These are phyloP conservation scores for Eidolon dupreanum DNA, from an alignment of 2,797 vertebrate genomes.

Conservation along the genomic window DNA sequence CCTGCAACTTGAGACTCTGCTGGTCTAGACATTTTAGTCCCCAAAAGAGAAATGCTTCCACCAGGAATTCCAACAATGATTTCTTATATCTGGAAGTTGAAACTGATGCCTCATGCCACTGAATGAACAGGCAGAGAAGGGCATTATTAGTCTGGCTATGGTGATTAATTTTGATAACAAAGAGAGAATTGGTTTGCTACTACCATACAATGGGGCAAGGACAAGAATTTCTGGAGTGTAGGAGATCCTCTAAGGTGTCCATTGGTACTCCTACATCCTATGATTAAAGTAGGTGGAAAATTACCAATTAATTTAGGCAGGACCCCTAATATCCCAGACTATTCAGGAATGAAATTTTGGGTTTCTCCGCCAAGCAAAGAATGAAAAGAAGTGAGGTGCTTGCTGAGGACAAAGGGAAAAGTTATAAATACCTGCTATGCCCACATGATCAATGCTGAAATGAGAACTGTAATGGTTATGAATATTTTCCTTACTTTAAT, in stretches of 20 bases:
- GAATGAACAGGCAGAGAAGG: background rate
- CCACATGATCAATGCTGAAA: background rate
- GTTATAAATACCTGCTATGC: background rate
- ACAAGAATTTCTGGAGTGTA: background rate
- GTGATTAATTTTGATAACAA: background rate
- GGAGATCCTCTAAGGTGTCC: background rate
- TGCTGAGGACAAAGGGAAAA: background rate
- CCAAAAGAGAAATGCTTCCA: background rate
- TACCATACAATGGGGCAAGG: background rate
- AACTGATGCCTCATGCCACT: background rate
- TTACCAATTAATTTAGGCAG: background rate
- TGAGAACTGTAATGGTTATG: background rate
- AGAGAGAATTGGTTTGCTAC: background rate
- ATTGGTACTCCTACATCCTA: background rate
- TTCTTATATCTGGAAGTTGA: background rate
- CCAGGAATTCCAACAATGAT: background rate
- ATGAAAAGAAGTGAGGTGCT: background rate
- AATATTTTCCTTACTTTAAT: background rate
- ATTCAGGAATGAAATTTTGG: background rate
- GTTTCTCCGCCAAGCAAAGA: background rate
- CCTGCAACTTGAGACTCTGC: background rate
- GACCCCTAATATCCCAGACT: background rate
- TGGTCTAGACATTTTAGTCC: background rate
- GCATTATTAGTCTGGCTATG: background rate
- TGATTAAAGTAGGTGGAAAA: conserved; percentile 11